These are phyloP conservation scores for Rostratula benghalensis DNA, from an alignment of 2,113 vertebrate species.

Conservation along the genomic window DNA sequence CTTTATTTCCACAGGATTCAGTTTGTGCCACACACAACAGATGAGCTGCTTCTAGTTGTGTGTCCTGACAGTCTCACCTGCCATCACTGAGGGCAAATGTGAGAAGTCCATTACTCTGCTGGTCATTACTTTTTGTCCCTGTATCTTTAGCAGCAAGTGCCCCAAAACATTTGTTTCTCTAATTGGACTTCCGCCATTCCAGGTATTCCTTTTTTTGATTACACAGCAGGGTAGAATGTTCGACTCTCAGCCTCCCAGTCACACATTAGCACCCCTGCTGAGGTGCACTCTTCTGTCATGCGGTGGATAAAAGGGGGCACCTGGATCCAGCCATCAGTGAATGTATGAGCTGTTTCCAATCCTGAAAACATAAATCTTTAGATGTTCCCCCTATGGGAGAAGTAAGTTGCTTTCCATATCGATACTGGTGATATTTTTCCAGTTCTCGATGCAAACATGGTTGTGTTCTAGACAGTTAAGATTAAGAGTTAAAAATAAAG, in stretches of 20 bases:
- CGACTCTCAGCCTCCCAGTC: not conserved
- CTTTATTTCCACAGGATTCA: not conserved
- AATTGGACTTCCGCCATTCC: not conserved
- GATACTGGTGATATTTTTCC: not conserved
- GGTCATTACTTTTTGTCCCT: not conserved
- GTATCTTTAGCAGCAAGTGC: not conserved
- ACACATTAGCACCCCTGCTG: not conserved
- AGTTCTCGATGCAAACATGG: not conserved
- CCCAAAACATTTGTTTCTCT: not conserved
- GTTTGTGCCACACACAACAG: not conserved
- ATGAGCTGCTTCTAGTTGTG: not conserved
- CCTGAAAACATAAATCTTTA: not conserved
- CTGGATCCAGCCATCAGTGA: not conserved
- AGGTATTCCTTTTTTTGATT: not conserved
- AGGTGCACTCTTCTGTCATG: not conserved
- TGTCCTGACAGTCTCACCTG: not conserved
- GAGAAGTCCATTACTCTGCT: not conserved
- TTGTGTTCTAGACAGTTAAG: not conserved
- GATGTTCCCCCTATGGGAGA: not conserved
- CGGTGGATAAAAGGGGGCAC: not conserved
- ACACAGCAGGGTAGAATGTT: not conserved
- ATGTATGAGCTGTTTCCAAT: not conserved
- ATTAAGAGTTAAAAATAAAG: not conserved
- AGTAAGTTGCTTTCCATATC: not conserved
- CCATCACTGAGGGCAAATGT: not conserved